Conservation (phyloP, 2,113 vertebrate species). For the Hucho hucho region DNA sequence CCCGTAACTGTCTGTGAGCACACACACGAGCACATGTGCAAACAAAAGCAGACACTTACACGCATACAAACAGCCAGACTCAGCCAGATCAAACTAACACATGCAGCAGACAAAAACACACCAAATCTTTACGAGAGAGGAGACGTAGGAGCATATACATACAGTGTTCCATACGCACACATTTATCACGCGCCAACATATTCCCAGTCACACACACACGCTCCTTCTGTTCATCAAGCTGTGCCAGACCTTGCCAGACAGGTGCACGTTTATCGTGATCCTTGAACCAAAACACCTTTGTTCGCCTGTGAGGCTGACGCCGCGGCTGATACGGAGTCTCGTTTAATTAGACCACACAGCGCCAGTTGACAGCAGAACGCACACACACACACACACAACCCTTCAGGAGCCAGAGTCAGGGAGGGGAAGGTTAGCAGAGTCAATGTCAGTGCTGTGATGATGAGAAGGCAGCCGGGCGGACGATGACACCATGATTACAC, state of each 20-base stretch:
- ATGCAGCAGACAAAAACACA: background rate
- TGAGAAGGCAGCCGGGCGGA: constrained; percentile 40
- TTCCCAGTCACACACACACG: background rate
- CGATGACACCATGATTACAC: constrained; percentile 56
- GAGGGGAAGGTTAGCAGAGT: constrained; percentile 9
- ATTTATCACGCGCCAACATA: background rate
- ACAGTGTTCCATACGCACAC: background rate
- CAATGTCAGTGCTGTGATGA: constrained; percentile 61
- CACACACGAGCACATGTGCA: background rate
- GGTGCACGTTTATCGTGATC: constrained; percentile 7
- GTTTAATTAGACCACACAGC: constrained; percentile 32
- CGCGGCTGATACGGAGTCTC: background rate
- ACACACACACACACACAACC: constrained; percentile 7
- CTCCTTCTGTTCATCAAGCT: background rate
- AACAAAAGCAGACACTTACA: background rate
- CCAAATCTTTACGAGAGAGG: background rate
- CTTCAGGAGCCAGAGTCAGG: background rate
- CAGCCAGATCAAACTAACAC: background rate
- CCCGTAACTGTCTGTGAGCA: background rate
- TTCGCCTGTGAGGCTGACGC: constrained; percentile 1
- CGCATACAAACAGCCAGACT: background rate
- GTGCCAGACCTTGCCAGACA: background rate
- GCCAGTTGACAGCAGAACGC: constrained; percentile 18
- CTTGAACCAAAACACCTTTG: constrained; percentile 39
- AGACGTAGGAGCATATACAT: background rate